phyloP scores from a whole-genome alignment of 2,797 vertebrate species.

The Pseudocheirus occidentalis region DNA sequence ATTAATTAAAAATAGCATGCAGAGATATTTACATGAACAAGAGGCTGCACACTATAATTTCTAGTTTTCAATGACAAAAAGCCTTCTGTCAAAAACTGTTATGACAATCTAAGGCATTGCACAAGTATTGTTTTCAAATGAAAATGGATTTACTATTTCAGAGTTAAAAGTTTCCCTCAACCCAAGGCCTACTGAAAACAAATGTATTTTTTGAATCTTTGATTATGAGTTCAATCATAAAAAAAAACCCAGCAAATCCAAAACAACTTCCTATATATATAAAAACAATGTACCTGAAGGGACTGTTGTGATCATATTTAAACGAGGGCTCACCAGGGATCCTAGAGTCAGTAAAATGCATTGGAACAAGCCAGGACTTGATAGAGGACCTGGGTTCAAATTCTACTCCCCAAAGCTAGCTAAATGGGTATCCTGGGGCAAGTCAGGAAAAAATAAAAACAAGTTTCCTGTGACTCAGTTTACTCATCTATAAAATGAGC shows the following conservation, averaged over 20 bases:
- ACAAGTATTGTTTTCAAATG: background rate
- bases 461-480: too few relatives aligned
- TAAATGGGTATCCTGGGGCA: too few relatives aligned
- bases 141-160: background rate
- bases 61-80: background rate
- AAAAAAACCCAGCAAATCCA: background rate
- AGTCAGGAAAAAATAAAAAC: too few relatives aligned
- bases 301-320: too few relatives aligned
- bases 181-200: background rate
- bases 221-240: background rate
- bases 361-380: too few relatives aligned
- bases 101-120: background rate
- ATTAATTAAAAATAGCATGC: slow-evolving; percentile 55
- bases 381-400: too few relatives aligned
- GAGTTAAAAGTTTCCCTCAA: accelerated
- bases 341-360: too few relatives aligned
- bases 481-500: too few relatives aligned
- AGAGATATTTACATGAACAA: background rate
- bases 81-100: accelerated
- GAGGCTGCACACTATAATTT: background rate
- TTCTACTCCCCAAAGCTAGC: too few relatives aligned
- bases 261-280: background rate
- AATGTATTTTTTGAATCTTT: background rate
- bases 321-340: too few relatives aligned
- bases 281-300: too few relatives aligned